These are phyloP conservation scores for Psilopsiagon aurifrons DNA, from an alignment of 2,113 vertebrate species.

Conservation along the genomic window DNA sequence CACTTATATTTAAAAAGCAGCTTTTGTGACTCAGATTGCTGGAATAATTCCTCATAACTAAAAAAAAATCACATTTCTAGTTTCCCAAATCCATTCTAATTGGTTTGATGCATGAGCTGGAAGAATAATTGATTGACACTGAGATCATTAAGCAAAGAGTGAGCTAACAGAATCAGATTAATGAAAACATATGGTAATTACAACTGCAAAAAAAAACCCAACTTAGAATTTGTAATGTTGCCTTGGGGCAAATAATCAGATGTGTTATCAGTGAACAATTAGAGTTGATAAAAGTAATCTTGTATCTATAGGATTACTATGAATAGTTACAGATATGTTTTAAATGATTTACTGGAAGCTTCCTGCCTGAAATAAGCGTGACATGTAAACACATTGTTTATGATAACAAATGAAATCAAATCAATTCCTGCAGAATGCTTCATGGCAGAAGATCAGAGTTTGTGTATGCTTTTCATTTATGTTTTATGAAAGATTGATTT, in stretches of 20 bases:
- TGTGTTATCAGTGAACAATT: conserved; percentile 75
- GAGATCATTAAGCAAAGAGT: conserved; percentile 68
- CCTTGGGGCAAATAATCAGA: conserved; percentile 74
- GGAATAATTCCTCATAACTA: conserved; percentile 10
- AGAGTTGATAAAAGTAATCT: conserved; percentile 71
- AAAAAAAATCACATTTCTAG: conserved; percentile 47
- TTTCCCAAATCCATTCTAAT: conserved; percentile 67
- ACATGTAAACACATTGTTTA: conserved; percentile 48
- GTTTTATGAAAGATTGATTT: conserved; percentile 54
- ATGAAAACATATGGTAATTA: conserved; percentile 82
- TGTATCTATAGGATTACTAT: conserved; percentile 53
- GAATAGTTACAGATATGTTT: conserved; percentile 39
- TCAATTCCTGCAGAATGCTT: conserved; percentile 14
- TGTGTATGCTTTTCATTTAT: background rate
- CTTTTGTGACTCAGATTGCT: background rate
- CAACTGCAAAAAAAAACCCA: conserved; percentile 65
- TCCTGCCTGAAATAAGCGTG: conserved; percentile 4
- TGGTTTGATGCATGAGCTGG: conserved; percentile 65
- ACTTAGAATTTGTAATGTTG: conserved; percentile 70
- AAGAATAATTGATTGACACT: conserved; percentile 77
- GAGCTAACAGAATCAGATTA: conserved; percentile 76
- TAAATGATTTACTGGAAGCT: conserved; percentile 61
- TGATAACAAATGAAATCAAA: conserved; percentile 22
- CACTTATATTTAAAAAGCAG: background rate
- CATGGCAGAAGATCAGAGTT: conserved; percentile 44